Percentiles rank a stretch among this genome's conserved stretches.
These are phyloP conservation scores for Glaucopsyche alexis DNA, from an alignment of 2,888 invertebrate genomes.

Conservation along the genomic window DNA sequence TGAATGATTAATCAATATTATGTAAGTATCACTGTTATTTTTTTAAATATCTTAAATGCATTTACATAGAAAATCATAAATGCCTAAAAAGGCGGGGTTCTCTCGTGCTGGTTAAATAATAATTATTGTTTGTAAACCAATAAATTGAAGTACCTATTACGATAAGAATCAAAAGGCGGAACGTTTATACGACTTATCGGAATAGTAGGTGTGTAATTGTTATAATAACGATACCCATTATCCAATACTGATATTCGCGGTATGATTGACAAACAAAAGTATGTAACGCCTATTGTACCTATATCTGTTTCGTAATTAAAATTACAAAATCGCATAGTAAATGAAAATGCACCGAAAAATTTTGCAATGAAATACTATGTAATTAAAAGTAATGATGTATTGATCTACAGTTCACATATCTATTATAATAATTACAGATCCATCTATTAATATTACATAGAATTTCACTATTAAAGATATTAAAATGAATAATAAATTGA, in stretches of 20 bases:
- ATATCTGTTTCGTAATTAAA: neutral
- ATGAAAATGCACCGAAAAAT: neutral
- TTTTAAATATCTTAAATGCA: neutral
- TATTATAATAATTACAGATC: too few relatives aligned
- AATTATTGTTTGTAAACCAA: neutral
- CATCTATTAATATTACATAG: neutral
- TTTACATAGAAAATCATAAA: too few relatives aligned
- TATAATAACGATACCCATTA: neutral
- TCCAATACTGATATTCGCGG: neutral
- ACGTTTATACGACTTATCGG: neutral
- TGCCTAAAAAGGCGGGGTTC: neutral
- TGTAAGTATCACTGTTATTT: neutral
- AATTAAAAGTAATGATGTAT: neutral
- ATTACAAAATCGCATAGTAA: neutral
- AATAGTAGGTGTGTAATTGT: neutral
- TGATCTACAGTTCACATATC: too few relatives aligned
- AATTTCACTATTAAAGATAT: neutral
- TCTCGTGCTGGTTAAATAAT: neutral
- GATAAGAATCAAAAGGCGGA: conserved; percentile 24
- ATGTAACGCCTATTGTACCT: conserved; percentile 9
- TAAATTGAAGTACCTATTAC: neutral
- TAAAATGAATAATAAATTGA: neutral
- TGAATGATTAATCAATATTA: neutral
- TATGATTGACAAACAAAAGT: neutral
- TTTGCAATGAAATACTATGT: neutral